Conservation (phyloP, 2,888 invertebrate genomes). For the Patella depressa region DNA sequence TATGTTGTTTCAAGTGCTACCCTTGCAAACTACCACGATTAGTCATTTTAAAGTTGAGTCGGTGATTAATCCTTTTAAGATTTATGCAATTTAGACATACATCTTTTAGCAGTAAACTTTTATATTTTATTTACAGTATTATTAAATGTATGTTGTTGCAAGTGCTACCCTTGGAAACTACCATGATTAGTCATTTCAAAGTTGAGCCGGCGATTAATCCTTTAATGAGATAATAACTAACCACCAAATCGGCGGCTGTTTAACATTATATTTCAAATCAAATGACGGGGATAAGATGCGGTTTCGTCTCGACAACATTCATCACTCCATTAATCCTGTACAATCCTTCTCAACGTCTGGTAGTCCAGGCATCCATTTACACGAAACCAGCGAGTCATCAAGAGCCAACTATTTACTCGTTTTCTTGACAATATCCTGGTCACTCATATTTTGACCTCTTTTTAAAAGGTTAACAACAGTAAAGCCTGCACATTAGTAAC, state of each 20-base stretch:
- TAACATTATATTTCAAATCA: background rate
- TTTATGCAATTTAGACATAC: too few species aligned
- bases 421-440: too few species aligned
- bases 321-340: constrained; percentile 3
- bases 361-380: too few species aligned
- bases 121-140: too few species aligned
- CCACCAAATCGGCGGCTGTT: background rate
- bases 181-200: background rate
- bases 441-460: background rate
- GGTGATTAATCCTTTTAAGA: background rate
- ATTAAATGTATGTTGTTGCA: too few species aligned
- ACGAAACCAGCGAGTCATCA: too few species aligned
- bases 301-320: constrained; percentile 7
- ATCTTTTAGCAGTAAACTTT: too few species aligned
- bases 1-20: too few species aligned
- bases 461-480: background rate
- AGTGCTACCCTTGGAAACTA: too few species aligned
- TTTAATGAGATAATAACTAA: constrained; percentile 10
- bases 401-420: too few species aligned
- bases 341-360: background rate
- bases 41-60: background rate
- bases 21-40: background rate
- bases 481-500: constrained; percentile 2
- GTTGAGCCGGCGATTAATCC: background rate
- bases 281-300: background rate